phyloP scores from a whole-genome alignment of 1,140 invertebrate species.

The Drosophila mauritiana region DNA sequence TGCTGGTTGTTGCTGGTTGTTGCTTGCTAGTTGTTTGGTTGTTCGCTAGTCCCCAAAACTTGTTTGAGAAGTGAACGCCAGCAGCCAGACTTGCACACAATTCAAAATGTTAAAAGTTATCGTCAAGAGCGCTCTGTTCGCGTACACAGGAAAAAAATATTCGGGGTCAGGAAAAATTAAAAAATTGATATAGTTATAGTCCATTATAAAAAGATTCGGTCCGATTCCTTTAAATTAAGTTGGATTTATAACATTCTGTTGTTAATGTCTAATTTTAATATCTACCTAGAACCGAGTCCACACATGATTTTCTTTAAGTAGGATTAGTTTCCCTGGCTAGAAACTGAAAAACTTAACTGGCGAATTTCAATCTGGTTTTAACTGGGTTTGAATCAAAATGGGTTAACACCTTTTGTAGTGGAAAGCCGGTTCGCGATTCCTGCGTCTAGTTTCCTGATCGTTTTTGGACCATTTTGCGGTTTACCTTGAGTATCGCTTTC shows the following conservation, averaged over 20 bases:
- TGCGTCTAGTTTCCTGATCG: conserved; percentile 47
- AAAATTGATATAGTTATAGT: too few species aligned
- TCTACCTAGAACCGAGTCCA: too few species aligned
- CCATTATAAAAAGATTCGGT: too few species aligned
- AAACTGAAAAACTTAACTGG: conserved; percentile 1
- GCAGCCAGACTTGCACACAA: conserved; percentile 65
- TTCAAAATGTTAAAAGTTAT: conserved; percentile 83
- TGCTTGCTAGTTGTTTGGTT: conserved; percentile 6
- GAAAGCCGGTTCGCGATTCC: conserved; percentile 67
- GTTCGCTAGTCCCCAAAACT: conserved; percentile 59
- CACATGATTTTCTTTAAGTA: neutral
- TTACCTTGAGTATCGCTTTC: conserved; percentile 69
- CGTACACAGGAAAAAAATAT: conserved; percentile 20
- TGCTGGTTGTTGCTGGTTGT: conserved; percentile 2
- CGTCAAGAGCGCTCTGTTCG: conserved; percentile 68
- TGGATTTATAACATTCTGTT: too few species aligned
- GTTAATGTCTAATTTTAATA: too few species aligned
- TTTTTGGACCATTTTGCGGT: conserved; percentile 48
- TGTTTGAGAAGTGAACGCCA: conserved; percentile 73
- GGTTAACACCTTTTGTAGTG: conserved; percentile 65
- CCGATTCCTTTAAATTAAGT: too few species aligned
- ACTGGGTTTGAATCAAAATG: conserved; percentile 66
- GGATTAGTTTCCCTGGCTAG: neutral
- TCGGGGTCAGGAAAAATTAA: neutral
- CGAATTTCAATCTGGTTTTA: conserved; percentile 28